A percentile compares a stretch with the other conserved stretches of the same genome.
phyloP scores from a whole-genome alignment of 2,113 vertebrate genomes.

The Serilophus lunatus region DNA sequence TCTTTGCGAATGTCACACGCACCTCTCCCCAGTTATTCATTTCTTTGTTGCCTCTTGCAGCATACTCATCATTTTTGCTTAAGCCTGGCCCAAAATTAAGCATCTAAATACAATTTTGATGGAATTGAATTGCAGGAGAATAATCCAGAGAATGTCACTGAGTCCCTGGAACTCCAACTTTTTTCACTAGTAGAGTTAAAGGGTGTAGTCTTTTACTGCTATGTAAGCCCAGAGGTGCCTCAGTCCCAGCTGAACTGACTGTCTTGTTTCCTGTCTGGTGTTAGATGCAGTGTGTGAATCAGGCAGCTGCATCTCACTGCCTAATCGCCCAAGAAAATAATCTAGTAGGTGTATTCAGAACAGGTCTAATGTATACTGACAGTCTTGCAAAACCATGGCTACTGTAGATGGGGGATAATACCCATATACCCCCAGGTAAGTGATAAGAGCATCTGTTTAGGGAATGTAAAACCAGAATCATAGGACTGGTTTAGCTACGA shows the following conservation, averaged over 20 bases:
- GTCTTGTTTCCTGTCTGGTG: neutral
- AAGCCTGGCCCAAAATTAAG: neutral
- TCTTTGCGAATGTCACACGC: neutral
- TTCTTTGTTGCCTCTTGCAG: neutral
- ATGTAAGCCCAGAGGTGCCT: neutral
- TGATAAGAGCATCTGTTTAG: neutral
- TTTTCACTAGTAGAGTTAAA: neutral
- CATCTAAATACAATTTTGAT: neutral
- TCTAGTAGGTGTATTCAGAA: neutral
- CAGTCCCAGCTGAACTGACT: neutral
- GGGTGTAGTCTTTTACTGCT: neutral
- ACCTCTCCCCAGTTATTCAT: neutral
- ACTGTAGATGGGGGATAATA: neutral
- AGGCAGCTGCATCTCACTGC: fast-evolving
- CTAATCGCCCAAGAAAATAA: neutral
- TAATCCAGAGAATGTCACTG: neutral
- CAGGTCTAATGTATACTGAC: fast-evolving
- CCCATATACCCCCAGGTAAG: neutral
- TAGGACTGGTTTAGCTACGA: neutral
- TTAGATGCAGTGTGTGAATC: fast-evolving
- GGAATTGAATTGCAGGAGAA: neutral
- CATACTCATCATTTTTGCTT: neutral
- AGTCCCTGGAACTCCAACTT: neutral
- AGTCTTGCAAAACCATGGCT: neutral
- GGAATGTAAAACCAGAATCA: neutral